Conservation (phyloP, 2,888 invertebrate species). For the Anticlea derivata region DNA sequence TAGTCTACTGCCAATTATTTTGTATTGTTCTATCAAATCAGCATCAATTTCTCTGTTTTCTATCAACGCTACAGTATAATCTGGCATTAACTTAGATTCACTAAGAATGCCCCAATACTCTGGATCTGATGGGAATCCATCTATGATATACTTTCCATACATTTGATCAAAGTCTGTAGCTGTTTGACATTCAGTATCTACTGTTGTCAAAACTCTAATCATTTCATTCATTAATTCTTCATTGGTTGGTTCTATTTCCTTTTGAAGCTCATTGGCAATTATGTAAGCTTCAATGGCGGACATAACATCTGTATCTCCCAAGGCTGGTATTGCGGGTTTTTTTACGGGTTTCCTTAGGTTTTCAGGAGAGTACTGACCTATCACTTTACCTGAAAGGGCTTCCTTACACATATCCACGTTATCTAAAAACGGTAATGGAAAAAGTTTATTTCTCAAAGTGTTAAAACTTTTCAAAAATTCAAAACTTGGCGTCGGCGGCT, state of each 20-base stretch:
- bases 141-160: conserved; percentile 85
- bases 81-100: conserved; percentile 72
- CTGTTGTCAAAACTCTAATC: conserved; percentile 53
- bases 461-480: conserved; percentile 39
- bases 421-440: conserved; percentile 58
- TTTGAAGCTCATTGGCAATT: conserved; percentile 62
- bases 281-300: conserved; percentile 64
- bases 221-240: conserved; percentile 75
- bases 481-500: conserved; percentile 8
- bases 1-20: conserved; percentile 50
- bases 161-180: conserved; percentile 46
- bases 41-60: conserved; percentile 74
- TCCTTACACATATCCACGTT: conserved; percentile 53
- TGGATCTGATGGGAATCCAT: conserved; percentile 80
- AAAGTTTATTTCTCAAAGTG: conserved; percentile 40
- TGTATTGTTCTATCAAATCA: conserved; percentile 60
- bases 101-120: conserved; percentile 75
- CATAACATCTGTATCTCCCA: conserved; percentile 75
- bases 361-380: conserved; percentile 66
- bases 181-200: conserved; percentile 59
- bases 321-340: conserved; percentile 62
- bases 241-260: conserved; percentile 65
- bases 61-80: conserved; percentile 81
- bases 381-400: conserved; percentile 42
- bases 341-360: conserved; percentile 46